Conservation (phyloP, 2,797 vertebrate species). For the Gobionotothen gibberifrons region DNA sequence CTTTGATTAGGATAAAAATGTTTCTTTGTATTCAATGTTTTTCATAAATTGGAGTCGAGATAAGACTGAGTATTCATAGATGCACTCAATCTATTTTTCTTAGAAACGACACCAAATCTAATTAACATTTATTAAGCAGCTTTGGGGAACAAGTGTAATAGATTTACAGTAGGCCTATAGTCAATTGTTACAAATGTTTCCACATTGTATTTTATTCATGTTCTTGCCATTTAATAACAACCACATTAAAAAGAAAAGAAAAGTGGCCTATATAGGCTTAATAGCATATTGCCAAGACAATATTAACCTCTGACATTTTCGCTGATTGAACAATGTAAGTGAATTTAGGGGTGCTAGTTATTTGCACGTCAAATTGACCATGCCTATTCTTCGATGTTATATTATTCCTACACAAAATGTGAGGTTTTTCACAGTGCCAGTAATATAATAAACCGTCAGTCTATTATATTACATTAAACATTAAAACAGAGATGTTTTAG, state of each 20-base stretch:
- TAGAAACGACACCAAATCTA: neutral
- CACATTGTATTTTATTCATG: neutral
- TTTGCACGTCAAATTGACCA: too few relatives aligned
- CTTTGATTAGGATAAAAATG: slow-evolving; percentile 22
- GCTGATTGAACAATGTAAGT: neutral
- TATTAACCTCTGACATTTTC: slow-evolving; percentile 2
- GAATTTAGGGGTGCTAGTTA: neutral
- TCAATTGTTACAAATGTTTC: slow-evolving; percentile 12
- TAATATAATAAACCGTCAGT: too few relatives aligned
- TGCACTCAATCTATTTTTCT: neutral
- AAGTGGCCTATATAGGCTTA: neutral
- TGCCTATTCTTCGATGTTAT: too few relatives aligned
- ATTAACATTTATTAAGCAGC: neutral
- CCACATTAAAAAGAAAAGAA: neutral
- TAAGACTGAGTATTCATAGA: neutral
- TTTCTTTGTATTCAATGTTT: slow-evolving; percentile 2
- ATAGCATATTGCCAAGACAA: neutral
- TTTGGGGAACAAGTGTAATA: neutral
- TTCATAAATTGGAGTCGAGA: neutral
- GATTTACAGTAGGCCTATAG: neutral
- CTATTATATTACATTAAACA: too few relatives aligned
- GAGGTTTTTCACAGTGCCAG: too few relatives aligned
- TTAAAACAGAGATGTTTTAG: too few relatives aligned
- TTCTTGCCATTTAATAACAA: neutral
- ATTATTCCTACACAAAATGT: too few relatives aligned